phyloP scores from a whole-genome alignment of 1,140 invertebrate species.

The Micrasema longulum region DNA sequence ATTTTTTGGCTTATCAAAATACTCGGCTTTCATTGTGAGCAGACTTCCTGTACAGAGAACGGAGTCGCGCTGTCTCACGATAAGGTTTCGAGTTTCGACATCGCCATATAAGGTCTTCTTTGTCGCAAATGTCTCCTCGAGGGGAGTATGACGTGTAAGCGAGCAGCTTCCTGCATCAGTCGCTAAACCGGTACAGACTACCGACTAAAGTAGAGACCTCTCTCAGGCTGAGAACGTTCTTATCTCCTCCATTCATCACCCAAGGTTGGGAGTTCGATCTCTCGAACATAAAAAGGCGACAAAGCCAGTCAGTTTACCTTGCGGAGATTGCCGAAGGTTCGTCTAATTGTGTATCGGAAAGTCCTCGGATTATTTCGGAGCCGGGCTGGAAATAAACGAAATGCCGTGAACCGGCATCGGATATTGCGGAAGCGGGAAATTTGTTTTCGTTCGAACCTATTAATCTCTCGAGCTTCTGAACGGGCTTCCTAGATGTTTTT shows the following conservation, averaged over 20 bases:
- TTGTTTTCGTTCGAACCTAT: slow-evolving; percentile 9
- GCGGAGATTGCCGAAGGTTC: slow-evolving; percentile 1
- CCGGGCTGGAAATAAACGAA: slow-evolving; percentile 16
- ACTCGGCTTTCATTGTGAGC: neutral
- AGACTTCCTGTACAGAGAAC: neutral
- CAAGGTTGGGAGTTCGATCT: slow-evolving; percentile 5
- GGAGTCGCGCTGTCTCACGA: slow-evolving; percentile 22
- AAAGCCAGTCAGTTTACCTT: slow-evolving; percentile 14
- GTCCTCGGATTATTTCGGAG: slow-evolving; percentile 28
- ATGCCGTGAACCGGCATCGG: slow-evolving; percentile 19
- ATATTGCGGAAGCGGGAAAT: slow-evolving; percentile 30
- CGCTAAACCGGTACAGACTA: slow-evolving; percentile 24
- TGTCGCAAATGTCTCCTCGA: slow-evolving; percentile 19
- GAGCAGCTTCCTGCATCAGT: slow-evolving; percentile 33
- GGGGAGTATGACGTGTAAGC: slow-evolving; percentile 6
- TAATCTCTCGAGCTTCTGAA: slow-evolving; percentile 6
- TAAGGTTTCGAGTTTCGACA: neutral
- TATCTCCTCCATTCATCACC: slow-evolving; percentile 16
- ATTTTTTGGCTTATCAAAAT: too few relatives aligned
- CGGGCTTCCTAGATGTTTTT: slow-evolving; percentile 18
- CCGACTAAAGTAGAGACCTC: too few relatives aligned
- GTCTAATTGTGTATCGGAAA: slow-evolving; percentile 9
- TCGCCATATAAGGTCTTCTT: slow-evolving; percentile 21
- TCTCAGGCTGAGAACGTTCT: slow-evolving; percentile 14
- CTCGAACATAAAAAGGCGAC: neutral